Conservation (phyloP, 2,888 invertebrate species). For the Escarpia spicata region DNA sequence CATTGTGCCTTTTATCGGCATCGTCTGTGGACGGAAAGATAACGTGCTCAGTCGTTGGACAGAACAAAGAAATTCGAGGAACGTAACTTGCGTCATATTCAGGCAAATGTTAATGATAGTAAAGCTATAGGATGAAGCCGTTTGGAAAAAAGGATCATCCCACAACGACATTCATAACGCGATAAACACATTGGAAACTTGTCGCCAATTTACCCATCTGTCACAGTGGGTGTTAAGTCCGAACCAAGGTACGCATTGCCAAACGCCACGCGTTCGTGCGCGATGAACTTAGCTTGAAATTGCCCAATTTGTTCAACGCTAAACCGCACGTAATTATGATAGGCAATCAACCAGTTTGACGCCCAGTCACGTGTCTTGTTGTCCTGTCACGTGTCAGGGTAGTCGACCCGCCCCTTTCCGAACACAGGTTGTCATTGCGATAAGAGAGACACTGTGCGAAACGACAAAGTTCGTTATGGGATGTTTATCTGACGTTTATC, state of each 20-base stretch:
- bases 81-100: neutral
- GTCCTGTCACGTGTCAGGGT: neutral
- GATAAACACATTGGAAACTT: neutral
- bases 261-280: neutral
- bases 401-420: neutral
- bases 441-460: neutral
- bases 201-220: neutral
- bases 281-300: neutral
- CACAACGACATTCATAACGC: too few relatives aligned
- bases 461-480: neutral
- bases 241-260: neutral
- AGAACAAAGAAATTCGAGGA: neutral
- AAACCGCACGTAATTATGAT: neutral
- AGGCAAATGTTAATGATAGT: neutral
- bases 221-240: neutral
- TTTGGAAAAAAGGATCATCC: neutral
- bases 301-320: constrained; percentile 3
- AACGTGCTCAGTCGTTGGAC: constrained; percentile 12
- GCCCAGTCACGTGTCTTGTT: neutral
- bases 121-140: neutral
- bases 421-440: neutral
- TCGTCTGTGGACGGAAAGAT: neutral
- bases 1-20: constrained; percentile 13
- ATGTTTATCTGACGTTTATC: neutral
- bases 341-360: neutral